Evolutionary conservation across 2,797 vertebrate species (phyloP), one percentile per base, ranked within the genome.

Genomic region (Danionella dracula): DNA sequence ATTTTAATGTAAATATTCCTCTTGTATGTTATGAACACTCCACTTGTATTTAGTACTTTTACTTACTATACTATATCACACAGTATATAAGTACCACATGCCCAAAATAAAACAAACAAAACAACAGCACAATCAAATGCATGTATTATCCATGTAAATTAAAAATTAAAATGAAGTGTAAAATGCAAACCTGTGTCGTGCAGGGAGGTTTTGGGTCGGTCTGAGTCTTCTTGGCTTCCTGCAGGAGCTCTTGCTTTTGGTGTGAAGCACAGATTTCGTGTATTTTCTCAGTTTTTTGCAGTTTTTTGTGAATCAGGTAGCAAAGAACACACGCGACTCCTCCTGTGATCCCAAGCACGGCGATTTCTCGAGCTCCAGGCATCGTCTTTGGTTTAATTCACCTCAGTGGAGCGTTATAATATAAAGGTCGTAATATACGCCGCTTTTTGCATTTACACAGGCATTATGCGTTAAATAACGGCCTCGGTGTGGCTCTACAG

Each of bases 241-340:
- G 34, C 15, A 40, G 46, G 4, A 44, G 23, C 29, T 38, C 19
- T 40, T 37, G 31, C 5, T 40, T 51, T 5, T 1, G 7, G 1
- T 61, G 17, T 13, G 11, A 21, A 0, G 20, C 27, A 5, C 29
- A n/a, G n/a, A n/a, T 16, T 2, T 20, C 5, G 2, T 1, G 7
- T 42, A 10, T 15, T 62, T 31, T 1, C 4, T 1, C 8, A 1
- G 50, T n/a, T 41, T 32, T 40, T 40, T 45, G 21, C 38, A 21
- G 32, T 20, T 42, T 41, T 11, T 66, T 56, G 8, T 74, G 71
- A 48, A 68, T 27, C 41, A 73, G 79, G 19, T 8, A 87, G 85
- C 88, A 92, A 27, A 86, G 1, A 0, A 81, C 12, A 44, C 83
- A 90, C 0, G 79, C 85, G 56, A 87, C 68, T 35, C 85, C 87